These are phyloP conservation scores for Lates calcarifer DNA, from an alignment of 2,113 vertebrate genomes.

Conservation along the genomic window DNA sequence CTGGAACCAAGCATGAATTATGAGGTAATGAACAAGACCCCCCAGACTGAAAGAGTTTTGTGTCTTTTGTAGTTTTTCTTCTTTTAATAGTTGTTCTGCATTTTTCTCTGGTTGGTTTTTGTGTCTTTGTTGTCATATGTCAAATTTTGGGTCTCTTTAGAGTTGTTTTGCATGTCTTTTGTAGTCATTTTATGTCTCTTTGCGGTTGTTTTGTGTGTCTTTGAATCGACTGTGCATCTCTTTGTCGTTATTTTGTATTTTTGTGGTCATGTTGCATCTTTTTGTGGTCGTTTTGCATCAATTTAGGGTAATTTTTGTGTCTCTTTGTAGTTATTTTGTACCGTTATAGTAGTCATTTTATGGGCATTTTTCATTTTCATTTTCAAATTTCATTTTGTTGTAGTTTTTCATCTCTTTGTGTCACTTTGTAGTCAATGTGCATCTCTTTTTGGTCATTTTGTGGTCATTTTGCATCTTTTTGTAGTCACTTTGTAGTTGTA, in stretches of 20 bases:
- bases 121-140: background rate
- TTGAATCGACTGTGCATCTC: background rate
- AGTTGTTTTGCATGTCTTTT: too few species aligned
- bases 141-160: background rate
- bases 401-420: background rate
- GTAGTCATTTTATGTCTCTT: background rate
- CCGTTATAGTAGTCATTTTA: too few species aligned
- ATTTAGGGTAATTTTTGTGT: background rate
- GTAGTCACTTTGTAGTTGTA: background rate
- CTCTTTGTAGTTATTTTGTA: background rate
- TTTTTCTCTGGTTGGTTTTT: background rate
- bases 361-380: too few species aligned
- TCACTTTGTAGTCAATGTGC: background rate
- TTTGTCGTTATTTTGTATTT: too few species aligned
- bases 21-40: background rate
- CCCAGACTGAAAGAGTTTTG: background rate
- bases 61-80: background rate
- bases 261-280: too few species aligned
- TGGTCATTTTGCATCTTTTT: background rate
- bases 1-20: background rate
- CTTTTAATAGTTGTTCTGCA: too few species aligned
- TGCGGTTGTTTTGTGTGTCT: background rate
- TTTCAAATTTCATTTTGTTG: too few species aligned
- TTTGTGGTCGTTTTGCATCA: too few species aligned
- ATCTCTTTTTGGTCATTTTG: background rate